A percentile compares a stretch with the other conserved stretches of the same genome.
Conservation (phyloP, 2,797 vertebrate species). For the Carcharodon carcharias region DNA sequence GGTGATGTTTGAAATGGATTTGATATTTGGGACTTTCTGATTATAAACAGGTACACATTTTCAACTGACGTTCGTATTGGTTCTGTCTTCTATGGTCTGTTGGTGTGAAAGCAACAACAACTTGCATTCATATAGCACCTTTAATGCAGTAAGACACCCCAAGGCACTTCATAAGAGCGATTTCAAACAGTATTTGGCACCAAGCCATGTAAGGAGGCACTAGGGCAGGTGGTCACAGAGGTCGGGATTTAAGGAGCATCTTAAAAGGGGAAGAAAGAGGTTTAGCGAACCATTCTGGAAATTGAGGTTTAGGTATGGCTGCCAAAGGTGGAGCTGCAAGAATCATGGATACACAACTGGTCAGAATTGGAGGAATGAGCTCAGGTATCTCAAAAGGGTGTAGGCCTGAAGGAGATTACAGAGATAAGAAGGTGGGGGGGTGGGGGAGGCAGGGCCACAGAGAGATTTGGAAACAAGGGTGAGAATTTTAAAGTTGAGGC, state of each 20-base stretch:
- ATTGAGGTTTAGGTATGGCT: neutral
- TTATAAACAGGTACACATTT: neutral
- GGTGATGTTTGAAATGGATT: neutral
- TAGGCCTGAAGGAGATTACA: neutral
- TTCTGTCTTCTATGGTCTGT: neutral
- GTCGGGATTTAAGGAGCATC: neutral
- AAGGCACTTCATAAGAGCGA: neutral
- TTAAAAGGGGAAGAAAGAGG: neutral
- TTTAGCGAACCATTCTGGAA: neutral
- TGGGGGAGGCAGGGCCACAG: neutral
- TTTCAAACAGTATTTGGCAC: neutral
- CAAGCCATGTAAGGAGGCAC: neutral
- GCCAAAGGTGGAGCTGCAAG: neutral
- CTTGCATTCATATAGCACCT: neutral
- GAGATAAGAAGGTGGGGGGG: neutral
- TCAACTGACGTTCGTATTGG: neutral
- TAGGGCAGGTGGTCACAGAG: neutral
- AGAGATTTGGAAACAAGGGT: neutral
- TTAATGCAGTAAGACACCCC: neutral
- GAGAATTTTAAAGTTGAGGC: neutral
- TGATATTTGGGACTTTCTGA: neutral
- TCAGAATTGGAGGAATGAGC: neutral
- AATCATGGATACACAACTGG: neutral
- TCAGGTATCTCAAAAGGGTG: neutral
- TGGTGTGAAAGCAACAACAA: neutral